These are phyloP conservation scores for Tachycineta bicolor DNA, from an alignment of 2,113 vertebrate species.

Conservation along the genomic window DNA sequence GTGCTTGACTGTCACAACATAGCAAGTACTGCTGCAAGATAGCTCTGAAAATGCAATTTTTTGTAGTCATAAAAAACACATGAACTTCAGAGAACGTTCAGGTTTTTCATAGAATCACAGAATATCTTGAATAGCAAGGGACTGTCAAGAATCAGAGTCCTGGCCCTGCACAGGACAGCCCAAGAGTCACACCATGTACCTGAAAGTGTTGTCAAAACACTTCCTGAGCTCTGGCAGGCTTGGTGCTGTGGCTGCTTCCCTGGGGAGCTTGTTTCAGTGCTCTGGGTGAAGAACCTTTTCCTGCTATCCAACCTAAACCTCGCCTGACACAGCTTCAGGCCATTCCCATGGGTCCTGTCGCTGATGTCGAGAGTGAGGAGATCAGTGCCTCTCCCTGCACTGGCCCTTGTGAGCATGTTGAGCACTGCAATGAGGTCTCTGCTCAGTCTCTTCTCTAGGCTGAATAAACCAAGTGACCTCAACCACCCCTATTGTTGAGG, in stretches of 20 bases:
- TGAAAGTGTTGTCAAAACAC: background rate
- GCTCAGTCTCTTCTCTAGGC: background rate
- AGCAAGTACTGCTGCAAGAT: background rate
- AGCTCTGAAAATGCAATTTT: background rate
- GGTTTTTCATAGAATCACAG: background rate
- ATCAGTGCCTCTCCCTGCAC: rapidly evolving
- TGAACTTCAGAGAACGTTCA: background rate
- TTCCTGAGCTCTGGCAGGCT: background rate
- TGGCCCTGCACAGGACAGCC: background rate
- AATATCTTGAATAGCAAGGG: background rate
- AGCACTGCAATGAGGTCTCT: background rate
- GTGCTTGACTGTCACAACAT: background rate
- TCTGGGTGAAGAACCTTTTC: background rate
- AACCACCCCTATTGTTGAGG: background rate
- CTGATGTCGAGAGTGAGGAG: background rate
- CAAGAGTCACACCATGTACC: background rate
- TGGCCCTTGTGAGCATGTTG: rapidly evolving
- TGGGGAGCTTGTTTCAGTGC: background rate
- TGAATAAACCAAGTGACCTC: background rate
- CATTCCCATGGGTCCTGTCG: background rate
- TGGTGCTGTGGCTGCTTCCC: background rate
- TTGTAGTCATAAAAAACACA: background rate
- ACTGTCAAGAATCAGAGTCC: background rate
- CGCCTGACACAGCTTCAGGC: background rate
- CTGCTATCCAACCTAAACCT: background rate